Percentiles rank a stretch among this genome's conserved stretches.
Evolutionary conservation across 2,888 invertebrate species (phyloP).

Genomic region (Phengaris arion): DNA sequence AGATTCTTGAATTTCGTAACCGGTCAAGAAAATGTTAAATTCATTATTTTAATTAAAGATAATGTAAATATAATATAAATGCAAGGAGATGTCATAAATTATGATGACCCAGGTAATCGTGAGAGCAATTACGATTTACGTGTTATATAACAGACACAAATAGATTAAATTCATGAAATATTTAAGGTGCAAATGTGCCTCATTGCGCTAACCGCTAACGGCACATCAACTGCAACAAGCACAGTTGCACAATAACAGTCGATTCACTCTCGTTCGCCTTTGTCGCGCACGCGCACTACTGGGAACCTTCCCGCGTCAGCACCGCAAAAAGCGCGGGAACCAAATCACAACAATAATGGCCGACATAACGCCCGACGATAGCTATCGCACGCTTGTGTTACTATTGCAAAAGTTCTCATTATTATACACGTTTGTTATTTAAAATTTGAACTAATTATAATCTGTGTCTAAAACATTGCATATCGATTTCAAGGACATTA

Average conservation of each 20-base stretch:
- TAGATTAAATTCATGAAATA: conserved; percentile 49
- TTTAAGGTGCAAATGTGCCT: conserved; percentile 49
- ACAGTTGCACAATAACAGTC: conserved; percentile 68
- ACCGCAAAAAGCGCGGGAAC: conserved; percentile 77
- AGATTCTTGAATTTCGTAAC: conserved; percentile 4
- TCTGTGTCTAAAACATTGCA: conserved; percentile 18
- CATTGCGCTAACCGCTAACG: conserved; percentile 46
- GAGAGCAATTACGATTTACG: neutral
- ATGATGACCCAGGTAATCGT: conserved; percentile 3
- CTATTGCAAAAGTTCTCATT: conserved; percentile 69
- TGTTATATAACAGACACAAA: conserved; percentile 32
- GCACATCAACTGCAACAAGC: conserved; percentile 70
- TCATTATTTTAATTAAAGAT: neutral
- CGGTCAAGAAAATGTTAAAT: neutral
- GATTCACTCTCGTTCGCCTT: conserved; percentile 76
- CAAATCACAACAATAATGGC: conserved; percentile 68
- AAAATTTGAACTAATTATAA: conserved; percentile 30
- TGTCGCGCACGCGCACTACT: conserved; percentile 74
- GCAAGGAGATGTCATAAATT: conserved; percentile 5
- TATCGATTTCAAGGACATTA: conserved; percentile 9
- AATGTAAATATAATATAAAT: neutral
- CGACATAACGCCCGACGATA: conserved; percentile 76
- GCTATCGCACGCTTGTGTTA: conserved; percentile 61
- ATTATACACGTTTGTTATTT: conserved; percentile 44
- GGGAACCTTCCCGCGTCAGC: conserved; percentile 77